Evolutionary conservation across 2,113 vertebrate species (phyloP).

Genomic region (Myiopsitta monachus): DNA sequence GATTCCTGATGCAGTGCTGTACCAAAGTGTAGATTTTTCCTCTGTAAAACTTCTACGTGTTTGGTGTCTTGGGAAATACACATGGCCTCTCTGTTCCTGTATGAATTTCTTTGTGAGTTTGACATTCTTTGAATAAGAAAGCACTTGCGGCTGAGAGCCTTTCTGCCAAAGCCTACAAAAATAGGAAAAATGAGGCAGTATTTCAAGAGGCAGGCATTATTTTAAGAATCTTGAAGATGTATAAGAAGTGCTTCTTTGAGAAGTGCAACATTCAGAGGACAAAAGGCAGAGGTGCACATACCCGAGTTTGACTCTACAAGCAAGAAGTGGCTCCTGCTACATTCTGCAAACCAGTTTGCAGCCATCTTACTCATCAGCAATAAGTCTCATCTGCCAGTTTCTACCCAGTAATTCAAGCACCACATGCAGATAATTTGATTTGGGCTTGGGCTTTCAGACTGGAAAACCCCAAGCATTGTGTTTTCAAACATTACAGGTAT

Average conservation of each 20-base stretch:
- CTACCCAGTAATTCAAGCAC: background rate
- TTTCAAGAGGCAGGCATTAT: background rate
- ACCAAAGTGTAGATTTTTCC: background rate
- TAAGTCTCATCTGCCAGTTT: background rate
- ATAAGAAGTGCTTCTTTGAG: background rate
- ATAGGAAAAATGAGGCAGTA: background rate
- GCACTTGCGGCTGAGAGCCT: background rate
- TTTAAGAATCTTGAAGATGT: background rate
- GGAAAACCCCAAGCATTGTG: background rate
- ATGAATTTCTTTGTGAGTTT: background rate
- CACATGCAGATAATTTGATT: background rate
- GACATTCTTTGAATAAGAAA: background rate
- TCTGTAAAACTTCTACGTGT: background rate
- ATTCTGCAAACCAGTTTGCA: background rate
- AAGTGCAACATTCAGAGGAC: background rate
- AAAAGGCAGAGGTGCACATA: background rate
- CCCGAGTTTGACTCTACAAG: background rate
- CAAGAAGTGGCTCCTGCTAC: background rate
- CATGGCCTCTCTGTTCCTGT: background rate
- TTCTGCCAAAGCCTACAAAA: background rate
- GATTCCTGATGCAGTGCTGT: background rate
- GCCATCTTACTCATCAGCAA: background rate
- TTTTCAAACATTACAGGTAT: background rate
- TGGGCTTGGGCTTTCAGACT: background rate
- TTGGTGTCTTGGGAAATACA: background rate